Base-by-base conservation (phyloP, 2,888 invertebrate genomes). In the Meteorus cinctellus region DNA sequence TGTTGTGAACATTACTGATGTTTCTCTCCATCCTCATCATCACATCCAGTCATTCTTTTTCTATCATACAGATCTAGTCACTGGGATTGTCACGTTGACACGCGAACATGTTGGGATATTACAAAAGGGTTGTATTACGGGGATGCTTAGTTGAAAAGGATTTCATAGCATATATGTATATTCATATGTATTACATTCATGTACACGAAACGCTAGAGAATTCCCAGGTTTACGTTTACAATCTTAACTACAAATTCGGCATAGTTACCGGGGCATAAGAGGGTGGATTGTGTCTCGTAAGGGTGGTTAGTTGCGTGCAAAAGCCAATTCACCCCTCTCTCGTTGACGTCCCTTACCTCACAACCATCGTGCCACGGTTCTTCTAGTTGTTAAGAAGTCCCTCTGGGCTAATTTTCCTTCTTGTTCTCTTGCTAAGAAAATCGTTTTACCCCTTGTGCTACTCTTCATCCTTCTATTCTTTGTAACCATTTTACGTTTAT, bases 211-310 rank as follows among this genome's bases (percentile, higher is more conserved):
- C 77, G 78, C 72, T 77, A 75, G 76, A 79, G 86, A 87, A 89
- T 86, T 87, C 88, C 87, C 88, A 88, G 87, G 88, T 87, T 89
- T 87, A 88, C 88, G 87, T 89, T 89, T 89, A 89, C 87, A 86
- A 86, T 85, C 86, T 86, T 85, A 87, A 87, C 88, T 88, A 88
- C 87, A 88, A 89, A 89, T 89, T 89, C 89, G 89, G 87, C 88
- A 85, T 86, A 88, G 87, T 87, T 86, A 88, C 85, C 86, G 87
- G 84, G 85, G 88, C 88, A 86, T 87, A 87, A 86, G 86, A 84
- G 84, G 84, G 83, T 75, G 79, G 78, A 85, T 87, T 86, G 86
- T 86, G 87, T 88, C 88, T 89, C 88, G 85, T 84, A 85, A 87
- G 88, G 88, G 88, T 86, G 86, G 85, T 87, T 86, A 83, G 85